These are phyloP conservation scores for Papilio polytes DNA, from an alignment of 1,140 invertebrate genomes.

Conservation along the genomic window DNA sequence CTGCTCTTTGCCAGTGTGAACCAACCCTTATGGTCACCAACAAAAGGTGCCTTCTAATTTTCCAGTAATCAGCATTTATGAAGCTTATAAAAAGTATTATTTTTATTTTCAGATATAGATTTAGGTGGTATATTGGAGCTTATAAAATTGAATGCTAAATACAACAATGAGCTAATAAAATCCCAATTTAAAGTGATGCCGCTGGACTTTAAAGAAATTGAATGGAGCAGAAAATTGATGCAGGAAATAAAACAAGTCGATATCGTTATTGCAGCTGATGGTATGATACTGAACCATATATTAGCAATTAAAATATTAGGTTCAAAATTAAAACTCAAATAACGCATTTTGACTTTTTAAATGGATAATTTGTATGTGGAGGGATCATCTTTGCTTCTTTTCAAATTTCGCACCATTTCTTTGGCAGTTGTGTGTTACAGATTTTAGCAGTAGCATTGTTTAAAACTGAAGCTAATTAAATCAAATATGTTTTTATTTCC, in stretches of 20 bases:
- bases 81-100: background rate
- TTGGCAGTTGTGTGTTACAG: too few species aligned
- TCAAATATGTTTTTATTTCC: too few species aligned
- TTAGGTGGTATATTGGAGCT: constrained; percentile 89
- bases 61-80: background rate
- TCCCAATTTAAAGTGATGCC: constrained; percentile 84
- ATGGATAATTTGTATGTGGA: too few species aligned
- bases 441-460: too few species aligned
- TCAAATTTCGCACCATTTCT: too few species aligned
- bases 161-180: constrained; percentile 85
- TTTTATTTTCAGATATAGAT: constrained; percentile 88
- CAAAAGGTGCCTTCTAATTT: background rate
- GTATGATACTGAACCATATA: constrained; percentile 75
- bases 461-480: too few species aligned
- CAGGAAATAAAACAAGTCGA: constrained; percentile 83
- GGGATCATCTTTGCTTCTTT: too few species aligned
- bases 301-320: background rate
- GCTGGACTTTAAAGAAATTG: constrained; percentile 87
- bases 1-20: too few species aligned
- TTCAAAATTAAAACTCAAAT: background rate
- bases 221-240: constrained; percentile 84
- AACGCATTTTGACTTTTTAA: too few species aligned
- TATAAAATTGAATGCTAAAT: constrained; percentile 88
- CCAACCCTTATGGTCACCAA: background rate
- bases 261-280: constrained; percentile 91